Percentiles rank a stretch among this genome's conserved stretches.
Evolutionary conservation across 2,888 invertebrate species (phyloP).

Genomic region (Heliconius ethilla): DNA sequence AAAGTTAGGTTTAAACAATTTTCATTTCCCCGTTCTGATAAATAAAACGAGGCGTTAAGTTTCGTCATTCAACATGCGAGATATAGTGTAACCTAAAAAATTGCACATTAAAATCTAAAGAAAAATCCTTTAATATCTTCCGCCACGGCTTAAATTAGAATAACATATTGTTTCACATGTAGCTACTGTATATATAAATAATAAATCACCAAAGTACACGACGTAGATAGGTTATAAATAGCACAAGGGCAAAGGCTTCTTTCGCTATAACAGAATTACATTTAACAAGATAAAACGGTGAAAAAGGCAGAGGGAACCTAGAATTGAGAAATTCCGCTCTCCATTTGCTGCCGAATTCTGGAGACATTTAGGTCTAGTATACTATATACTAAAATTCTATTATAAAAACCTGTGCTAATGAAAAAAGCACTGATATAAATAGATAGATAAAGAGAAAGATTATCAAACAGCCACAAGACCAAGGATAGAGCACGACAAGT

Average conservation of each 20-base stretch:
- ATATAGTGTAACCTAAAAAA: no score
- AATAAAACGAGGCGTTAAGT: not conserved
- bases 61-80: not conserved
- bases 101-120: no score
- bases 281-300: conserved; percentile 24
- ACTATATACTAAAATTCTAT: no score
- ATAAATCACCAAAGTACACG: conserved; percentile 13
- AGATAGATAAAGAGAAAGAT: not conserved
- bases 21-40: not conserved
- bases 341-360: no score
- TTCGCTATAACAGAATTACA: conserved; percentile 23
- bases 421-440: not conserved
- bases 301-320: not conserved
- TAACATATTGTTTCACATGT: not conserved
- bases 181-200: not conserved
- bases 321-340: no score
- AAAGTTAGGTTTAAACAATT: not conserved
- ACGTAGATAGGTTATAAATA: conserved; percentile 24
- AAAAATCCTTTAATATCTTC: not conserved
- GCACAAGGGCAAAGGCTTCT: conserved; percentile 36
- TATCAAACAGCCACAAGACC: conserved; percentile 38
- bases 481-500: conserved; percentile 36
- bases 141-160: not conserved
- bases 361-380: no score
- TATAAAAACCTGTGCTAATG: not conserved